phyloP scores from a whole-genome alignment of 2,888 invertebrate genomes.

The Bursaphelenchus okinawaensis region DNA sequence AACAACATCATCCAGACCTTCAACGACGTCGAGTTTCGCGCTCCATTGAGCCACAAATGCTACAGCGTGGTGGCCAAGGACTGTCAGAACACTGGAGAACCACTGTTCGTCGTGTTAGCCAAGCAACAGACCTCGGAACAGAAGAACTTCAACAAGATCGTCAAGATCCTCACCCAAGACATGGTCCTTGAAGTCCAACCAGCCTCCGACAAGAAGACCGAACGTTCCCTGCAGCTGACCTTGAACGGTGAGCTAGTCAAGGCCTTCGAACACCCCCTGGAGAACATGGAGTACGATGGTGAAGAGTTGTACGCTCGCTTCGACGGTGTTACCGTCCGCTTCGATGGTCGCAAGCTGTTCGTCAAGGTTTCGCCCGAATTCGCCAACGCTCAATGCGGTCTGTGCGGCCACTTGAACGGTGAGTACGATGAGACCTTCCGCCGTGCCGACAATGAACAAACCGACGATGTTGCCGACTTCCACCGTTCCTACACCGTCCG shows the following conservation, averaged over 20 bases:
- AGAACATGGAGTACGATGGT: constrained; percentile 18
- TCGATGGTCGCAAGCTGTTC: constrained; percentile 42
- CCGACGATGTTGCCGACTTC: constrained; percentile 42
- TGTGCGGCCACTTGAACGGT: constrained; percentile 54
- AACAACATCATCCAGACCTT: constrained; percentile 22
- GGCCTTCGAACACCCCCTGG: constrained; percentile 14
- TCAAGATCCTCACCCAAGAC: constrained; percentile 30
- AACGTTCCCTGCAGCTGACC: constrained; percentile 6
- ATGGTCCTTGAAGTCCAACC: constrained; percentile 25
- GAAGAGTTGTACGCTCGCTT: constrained; percentile 9
- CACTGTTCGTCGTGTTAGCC: constrained; percentile 57
- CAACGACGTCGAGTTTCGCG: constrained; percentile 46
- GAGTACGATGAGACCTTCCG: constrained; percentile 44
- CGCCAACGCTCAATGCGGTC: constrained; percentile 48
- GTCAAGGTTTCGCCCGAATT: constrained; percentile 38
- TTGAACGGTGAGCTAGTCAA: constrained; percentile 12
- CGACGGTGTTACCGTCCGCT: constrained; percentile 37
- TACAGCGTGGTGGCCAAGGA: constrained; percentile 59
- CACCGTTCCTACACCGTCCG: constrained; percentile 42
- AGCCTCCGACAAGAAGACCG: not conserved
- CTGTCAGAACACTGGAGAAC: constrained; percentile 33
- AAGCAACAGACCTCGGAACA: constrained; percentile 30
- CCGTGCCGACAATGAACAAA: constrained; percentile 32
- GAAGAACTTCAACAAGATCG: constrained; percentile 22
- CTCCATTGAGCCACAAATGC: constrained; percentile 46